phyloP scores from a whole-genome alignment of 2,888 invertebrate species.

The Hylaea fasciaria region DNA sequence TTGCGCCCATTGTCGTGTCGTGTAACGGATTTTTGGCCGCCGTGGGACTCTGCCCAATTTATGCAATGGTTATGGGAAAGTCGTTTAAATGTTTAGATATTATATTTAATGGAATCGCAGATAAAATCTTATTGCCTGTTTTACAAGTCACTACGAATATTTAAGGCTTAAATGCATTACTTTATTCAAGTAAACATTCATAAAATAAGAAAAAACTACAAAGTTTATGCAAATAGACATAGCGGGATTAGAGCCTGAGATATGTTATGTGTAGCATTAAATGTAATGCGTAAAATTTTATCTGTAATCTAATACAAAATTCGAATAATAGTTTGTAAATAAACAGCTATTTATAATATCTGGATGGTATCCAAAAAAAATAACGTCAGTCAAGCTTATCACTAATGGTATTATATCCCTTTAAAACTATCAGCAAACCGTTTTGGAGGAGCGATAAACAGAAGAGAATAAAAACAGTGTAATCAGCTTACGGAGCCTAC shows the following conservation, averaged over 20 bases:
- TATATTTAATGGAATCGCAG: constrained; percentile 21
- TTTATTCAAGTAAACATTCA: constrained; percentile 31
- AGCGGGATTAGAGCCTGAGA: constrained; percentile 27
- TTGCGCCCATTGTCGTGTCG: constrained; percentile 43
- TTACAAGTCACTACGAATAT: constrained; percentile 25
- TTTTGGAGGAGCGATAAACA: constrained; percentile 51
- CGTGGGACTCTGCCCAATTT: constrained; percentile 50
- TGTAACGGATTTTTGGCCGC: constrained; percentile 48
- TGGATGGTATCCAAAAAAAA: constrained; percentile 45
- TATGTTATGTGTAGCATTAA: constrained; percentile 26
- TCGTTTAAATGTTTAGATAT: constrained; percentile 23
- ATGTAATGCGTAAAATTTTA: constrained; percentile 30
- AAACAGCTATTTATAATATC: constrained; percentile 42
- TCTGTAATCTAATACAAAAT: constrained; percentile 34
- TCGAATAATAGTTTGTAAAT: constrained; percentile 40
- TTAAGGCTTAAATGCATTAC: constrained; percentile 18
- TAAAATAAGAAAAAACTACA: constrained; percentile 26
- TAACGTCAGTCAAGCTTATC: constrained; percentile 55
- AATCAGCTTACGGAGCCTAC: constrained; percentile 56
- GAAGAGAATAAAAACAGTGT: constrained; percentile 55
- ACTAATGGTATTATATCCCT: constrained; percentile 53
- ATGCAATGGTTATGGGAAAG: constrained; percentile 26
- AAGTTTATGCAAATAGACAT: constrained; percentile 28
- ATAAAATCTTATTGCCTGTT: constrained; percentile 29
- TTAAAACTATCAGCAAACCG: constrained; percentile 56